Evolutionary conservation across 2,888 invertebrate species (phyloP).

Genomic region (Galeruca laticollis): DNA sequence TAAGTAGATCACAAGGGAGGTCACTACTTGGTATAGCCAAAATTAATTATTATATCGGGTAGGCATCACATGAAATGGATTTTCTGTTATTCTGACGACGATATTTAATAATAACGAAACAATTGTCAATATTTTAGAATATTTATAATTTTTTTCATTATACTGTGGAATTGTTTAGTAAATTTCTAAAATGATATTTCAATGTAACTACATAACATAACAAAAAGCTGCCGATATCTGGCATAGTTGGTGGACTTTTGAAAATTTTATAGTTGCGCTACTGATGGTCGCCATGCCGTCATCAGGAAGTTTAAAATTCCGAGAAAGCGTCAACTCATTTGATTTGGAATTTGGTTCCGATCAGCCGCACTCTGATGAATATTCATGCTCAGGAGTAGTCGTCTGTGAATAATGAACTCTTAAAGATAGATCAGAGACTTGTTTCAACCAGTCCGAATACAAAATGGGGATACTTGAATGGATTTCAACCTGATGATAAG

Average conservation of each 20-base stretch:
- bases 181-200: too few species aligned
- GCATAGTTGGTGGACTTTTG: neutral
- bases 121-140: too few species aligned
- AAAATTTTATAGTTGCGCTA: neutral
- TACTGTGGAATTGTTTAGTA: too few species aligned
- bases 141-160: too few species aligned
- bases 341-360: slow-evolving; percentile 57
- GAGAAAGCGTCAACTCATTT: slow-evolving; percentile 56
- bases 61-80: too few species aligned
- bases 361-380: slow-evolving; percentile 56
- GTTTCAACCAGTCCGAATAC: slow-evolving; percentile 23
- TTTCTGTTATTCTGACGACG: too few species aligned
- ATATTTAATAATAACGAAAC: too few species aligned
- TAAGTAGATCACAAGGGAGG: too few species aligned
- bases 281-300: slow-evolving; percentile 33
- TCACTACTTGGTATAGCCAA: too few species aligned
- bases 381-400: slow-evolving; percentile 50
- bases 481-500: slow-evolving; percentile 23
- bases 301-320: slow-evolving; percentile 46
- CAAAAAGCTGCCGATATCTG: too few species aligned
- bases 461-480: slow-evolving; percentile 17
- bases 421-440: slow-evolving; percentile 36
- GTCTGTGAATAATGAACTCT: slow-evolving; percentile 35
- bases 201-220: too few species aligned
- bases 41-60: too few species aligned